Percentiles rank a stretch among this genome's conserved stretches.
Evolutionary conservation across 2,888 invertebrate species (phyloP).

Genomic region (Amitus sp.): DNA sequence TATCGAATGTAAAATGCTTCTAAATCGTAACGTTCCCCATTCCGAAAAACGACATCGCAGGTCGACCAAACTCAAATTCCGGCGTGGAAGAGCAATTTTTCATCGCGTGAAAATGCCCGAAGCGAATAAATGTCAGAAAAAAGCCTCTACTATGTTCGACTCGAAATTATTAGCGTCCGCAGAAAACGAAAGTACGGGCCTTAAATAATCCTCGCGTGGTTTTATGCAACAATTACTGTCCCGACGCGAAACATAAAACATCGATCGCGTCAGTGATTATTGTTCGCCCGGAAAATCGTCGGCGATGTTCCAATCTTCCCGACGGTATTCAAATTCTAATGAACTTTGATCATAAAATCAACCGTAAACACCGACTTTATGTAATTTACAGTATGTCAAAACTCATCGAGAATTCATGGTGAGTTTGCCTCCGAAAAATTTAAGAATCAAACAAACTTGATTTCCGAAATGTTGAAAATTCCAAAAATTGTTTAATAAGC

Average conservation of each 20-base stretch:
- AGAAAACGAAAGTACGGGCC: neutral
- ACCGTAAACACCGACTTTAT: conserved; percentile 9
- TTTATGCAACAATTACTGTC: neutral
- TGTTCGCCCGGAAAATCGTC: conserved; percentile 10
- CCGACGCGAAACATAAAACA: conserved; percentile 2
- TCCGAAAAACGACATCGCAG: too few species aligned
- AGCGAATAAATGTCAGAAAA: neutral
- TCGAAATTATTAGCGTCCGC: neutral
- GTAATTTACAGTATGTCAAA: conserved; percentile 12
- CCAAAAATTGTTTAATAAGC: neutral
- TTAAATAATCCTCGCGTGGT: neutral
- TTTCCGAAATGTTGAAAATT: too few species aligned
- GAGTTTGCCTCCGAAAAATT: too few species aligned
- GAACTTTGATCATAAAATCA: conserved; percentile 15
- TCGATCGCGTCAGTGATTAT: neutral
- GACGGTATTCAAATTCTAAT: conserved; percentile 6
- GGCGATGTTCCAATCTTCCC: neutral
- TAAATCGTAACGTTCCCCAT: too few species aligned
- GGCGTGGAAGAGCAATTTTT: too few species aligned
- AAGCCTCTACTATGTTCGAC: neutral
- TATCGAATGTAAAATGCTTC: too few species aligned
- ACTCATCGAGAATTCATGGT: too few species aligned
- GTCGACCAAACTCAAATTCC: too few species aligned
- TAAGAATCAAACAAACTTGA: too few species aligned
- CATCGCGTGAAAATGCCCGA: too few species aligned